Evolutionary conservation across 1,140 invertebrate species (phyloP), one percentile per base, ranked within the genome.

Genomic region (Lasioglossum albipes): DNA sequence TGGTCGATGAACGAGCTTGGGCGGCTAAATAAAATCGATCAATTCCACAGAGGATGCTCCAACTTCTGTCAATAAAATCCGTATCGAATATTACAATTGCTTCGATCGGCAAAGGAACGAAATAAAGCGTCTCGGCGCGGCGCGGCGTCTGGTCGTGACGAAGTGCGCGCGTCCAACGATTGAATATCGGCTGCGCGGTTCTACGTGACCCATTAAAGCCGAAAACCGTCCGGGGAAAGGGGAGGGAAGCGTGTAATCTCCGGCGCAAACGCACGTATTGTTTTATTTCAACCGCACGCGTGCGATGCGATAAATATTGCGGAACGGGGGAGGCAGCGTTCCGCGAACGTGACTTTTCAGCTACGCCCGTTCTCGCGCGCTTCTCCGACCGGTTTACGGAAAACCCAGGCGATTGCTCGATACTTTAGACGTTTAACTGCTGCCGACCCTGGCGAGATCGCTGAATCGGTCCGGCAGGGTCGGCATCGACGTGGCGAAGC

Each of bases 201-300:
- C 52, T 42, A 18, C 12, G 41, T 64, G 69, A 9, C n/a, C 52
- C 31, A 27, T 82, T 81, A 57, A 64, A 73, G 27, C 61, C 27
- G 41, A 42, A 64, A 66, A 84, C 71, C 66, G 67, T 9, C 5
- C 52, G 57, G n/a, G 7, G 4, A n/a, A 59, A 59, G 52, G 66
- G 54, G 72, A 61, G 72, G 49, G 82, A 70, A 77, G 68, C 74
- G 61, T 12, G 27, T 65, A 52, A 65, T n/a, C 18, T 27, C 59
- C 18, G 59, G 13, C 22, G 22, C 16, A 49, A 27, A 57, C n/a
- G 9, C 13, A n/a, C 27, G 27, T 45, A 74, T 42, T 41, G 72
- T 74, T 64, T 74, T 62, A 49, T 65, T 54, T 45, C 18, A 41
- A 20, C 42, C 49, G 42, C n/a, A 27, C 10, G 64, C 64, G 16